Base-by-base conservation (phyloP, 2,888 invertebrate species). In the Sesia bembeciformis region DNA sequence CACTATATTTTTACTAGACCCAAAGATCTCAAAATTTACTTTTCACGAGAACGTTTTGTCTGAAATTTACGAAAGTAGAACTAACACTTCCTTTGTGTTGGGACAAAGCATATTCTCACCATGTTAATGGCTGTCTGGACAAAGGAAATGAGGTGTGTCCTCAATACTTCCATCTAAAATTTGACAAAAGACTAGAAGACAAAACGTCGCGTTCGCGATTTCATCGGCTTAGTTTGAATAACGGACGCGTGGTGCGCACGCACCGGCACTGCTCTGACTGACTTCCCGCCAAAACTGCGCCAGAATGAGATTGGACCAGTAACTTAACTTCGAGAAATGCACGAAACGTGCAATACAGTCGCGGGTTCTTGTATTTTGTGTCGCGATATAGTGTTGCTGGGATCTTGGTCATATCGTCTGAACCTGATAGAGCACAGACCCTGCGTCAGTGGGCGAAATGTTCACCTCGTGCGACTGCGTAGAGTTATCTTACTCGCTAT, bases 51-150 rank as follows among this genome's bases (percentile, higher is more conserved):
- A 39, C 39, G 50, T 50, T 39, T 50, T 38, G 7, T 50, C 39
- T 50, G 5, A 50, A 50, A 50, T 76, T 81, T 76, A 78, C 62
- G 84, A 87, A 87, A 87, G 84, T 87, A 78, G 80, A 87, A 86
- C 85, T 86, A 84, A 86, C 82, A 84, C 82, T 78, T 70, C 77
- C 81, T 79, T 86, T 85, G 75, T 85, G 61, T 62, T 62, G 65
- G 62, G 75, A 84, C 85, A 86, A 86, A 78, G 76, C 79, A 81
- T 82, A 74, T 82, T 85, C 83, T 85, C 88, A 82, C 78, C 76
- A 76, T 81, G 75, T 84, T 80, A 84, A 70, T 81, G 63, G 79
- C 79, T 80, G 78, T 82, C 59, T 64, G 61, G 73, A 81, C 83
- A 85, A 86, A 72, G 67, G 78, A 76, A 85, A 84, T 78, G 81